phyloP scores from a whole-genome alignment of 2,797 vertebrate species.

The Muscicapa comitata region DNA sequence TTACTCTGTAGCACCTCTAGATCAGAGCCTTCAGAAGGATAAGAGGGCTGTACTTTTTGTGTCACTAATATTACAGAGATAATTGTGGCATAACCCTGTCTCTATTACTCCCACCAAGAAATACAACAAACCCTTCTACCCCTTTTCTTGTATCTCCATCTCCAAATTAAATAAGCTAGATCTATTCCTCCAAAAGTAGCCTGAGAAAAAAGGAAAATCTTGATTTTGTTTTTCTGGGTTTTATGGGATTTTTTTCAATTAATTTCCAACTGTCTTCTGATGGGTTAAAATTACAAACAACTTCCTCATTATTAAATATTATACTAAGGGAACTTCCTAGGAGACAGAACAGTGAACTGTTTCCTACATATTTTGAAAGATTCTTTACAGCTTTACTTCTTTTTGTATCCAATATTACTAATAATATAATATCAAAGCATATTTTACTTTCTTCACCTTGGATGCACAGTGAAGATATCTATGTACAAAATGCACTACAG shows the following conservation, averaged over 20 bases:
- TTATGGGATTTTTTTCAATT: not conserved
- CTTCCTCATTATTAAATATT: not conserved
- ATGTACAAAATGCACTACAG: not conserved
- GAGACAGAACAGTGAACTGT: not conserved
- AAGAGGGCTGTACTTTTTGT: not conserved
- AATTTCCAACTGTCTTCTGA: not conserved
- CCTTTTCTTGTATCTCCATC: not conserved
- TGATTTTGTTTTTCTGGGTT: accelerated
- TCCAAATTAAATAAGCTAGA: not conserved
- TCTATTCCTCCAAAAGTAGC: not conserved
- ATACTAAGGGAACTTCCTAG: not conserved
- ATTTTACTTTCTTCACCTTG: not conserved
- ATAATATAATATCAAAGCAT: not conserved
- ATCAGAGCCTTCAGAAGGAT: not conserved
- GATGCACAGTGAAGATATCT: not conserved
- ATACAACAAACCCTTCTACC: not conserved
- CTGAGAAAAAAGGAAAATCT: not conserved
- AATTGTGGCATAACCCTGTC: not conserved
- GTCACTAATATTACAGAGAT: not conserved
- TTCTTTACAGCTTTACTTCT: not conserved
- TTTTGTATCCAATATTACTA: not conserved
- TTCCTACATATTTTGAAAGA: not conserved
- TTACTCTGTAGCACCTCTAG: not conserved
- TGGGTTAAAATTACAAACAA: not conserved
- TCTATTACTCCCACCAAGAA: not conserved